Evolutionary conservation across 2,888 invertebrate species (phyloP).

Genomic region (Buathra laborator): DNA sequence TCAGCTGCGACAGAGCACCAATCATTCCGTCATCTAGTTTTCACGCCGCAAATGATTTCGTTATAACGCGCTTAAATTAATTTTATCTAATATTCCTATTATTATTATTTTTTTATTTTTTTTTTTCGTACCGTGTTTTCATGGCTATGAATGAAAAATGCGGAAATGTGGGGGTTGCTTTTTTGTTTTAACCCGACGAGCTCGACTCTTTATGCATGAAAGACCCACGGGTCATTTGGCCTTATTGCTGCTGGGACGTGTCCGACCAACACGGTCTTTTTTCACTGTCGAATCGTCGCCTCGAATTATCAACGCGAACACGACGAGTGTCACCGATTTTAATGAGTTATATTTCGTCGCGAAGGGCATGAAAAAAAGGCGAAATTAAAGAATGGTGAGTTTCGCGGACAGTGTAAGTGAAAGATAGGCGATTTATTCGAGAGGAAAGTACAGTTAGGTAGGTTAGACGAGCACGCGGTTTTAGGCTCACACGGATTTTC

Average conservation of each 20-base stretch:
- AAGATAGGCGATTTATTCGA: slow-evolving; percentile 48
- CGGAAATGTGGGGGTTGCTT: background rate
- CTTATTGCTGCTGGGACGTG: slow-evolving; percentile 10
- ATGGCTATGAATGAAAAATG: slow-evolving; percentile 3
- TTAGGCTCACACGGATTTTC: slow-evolving; percentile 55
- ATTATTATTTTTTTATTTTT: background rate
- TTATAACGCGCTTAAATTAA: slow-evolving; percentile 15
- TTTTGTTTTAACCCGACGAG: background rate
- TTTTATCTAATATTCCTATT: background rate
- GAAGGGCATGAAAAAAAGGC: background rate
- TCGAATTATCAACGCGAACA: background rate
- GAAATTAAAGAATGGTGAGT: slow-evolving; percentile 6
- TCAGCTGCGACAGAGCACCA: slow-evolving; percentile 40
- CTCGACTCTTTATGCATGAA: slow-evolving; percentile 4
- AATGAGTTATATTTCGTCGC: background rate
- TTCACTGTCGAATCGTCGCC: slow-evolving; percentile 15
- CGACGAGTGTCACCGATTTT: background rate
- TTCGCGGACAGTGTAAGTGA: slow-evolving; percentile 26
- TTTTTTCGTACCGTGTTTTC: background rate
- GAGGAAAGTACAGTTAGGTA: slow-evolving; percentile 45
- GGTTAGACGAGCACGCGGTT: slow-evolving; percentile 52
- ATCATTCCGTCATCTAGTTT: slow-evolving; percentile 45
- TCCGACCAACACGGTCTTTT: slow-evolving; percentile 34
- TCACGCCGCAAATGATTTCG: slow-evolving; percentile 27
- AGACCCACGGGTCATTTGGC: slow-evolving; percentile 14